Base-by-base conservation (phyloP, 2,797 vertebrate species). In the Pseudomugil tenellus region DNA sequence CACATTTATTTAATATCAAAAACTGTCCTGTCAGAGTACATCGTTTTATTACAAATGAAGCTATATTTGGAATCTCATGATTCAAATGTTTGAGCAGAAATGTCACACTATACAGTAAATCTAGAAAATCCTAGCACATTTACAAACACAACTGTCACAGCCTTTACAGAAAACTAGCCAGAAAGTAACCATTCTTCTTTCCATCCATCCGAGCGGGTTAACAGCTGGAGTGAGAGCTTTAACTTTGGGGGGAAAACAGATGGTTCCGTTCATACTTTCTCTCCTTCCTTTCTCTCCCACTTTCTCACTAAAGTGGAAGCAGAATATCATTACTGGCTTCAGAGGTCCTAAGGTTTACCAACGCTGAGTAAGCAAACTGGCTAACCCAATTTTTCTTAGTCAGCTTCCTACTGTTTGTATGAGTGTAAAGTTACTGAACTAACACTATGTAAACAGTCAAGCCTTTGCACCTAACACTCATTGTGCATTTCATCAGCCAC, bases 241-340 rank as follows among this genome's bases (percentile, higher is more conserved):
- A 81, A 72, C 61, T 72, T 62, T 77, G 58, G 81, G 85, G 78
- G 81, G n/a, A 32, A 77, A 79, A 86, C 86, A 86, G 74, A 89
- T 89, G 76, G 77, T 48, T 73, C 64, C 1, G 6, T 48, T 84
- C 72, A 78, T 57, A 68, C 59, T 70, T 64, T 64, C 41, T 54
- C 65, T 46, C 12, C 32, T 63, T 46, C 31, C 46, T 64, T 53
- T 13, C 35, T 56, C 55, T 26, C 60, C 23, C 52, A 32, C 54
- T 72, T 54, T 52, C 57, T 58, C 43, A 68, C 17, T 53, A 55
- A 58, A 26, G 70, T 67, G 56, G 66, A 72, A 74, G 63, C 57
- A 23, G 39, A 67, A 65, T 54, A 49, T 83, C 75, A 76, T 83
- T 76, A 84, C 74, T 63, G 80, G 59, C 62, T 72, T 29, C 19